Conservation (phyloP, 2,113 vertebrate species). For the Hoplias malabaricus region DNA sequence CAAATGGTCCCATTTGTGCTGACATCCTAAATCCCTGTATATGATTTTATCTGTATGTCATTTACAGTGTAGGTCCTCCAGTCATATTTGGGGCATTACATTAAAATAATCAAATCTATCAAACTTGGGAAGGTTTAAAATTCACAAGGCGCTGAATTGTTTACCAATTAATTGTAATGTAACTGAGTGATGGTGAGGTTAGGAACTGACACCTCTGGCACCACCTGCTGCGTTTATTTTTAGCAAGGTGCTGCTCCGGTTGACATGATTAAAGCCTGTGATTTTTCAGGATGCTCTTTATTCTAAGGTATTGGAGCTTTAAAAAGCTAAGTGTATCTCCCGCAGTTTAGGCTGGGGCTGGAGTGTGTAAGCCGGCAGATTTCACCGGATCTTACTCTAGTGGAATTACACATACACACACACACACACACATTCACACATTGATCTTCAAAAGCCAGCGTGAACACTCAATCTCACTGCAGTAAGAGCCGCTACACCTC, state of each 20-base stretch:
- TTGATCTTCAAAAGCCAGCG: not conserved
- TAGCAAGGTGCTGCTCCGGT: not conserved
- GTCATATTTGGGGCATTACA: no score
- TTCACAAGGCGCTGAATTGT: no score
- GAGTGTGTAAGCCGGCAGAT: slow-evolving; percentile 11
- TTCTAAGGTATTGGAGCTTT: not conserved
- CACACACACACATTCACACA: not conserved
- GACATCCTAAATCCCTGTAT: no score
- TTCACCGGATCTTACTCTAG: slow-evolving; percentile 9
- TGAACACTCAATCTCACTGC: not conserved
- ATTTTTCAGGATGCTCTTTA: not conserved
- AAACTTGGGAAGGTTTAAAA: no score
- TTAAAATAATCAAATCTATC: no score
- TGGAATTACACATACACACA: slow-evolving; percentile 4
- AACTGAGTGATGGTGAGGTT: no score
- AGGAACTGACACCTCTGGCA: not conserved
- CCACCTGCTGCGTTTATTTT: not conserved
- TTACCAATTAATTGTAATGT: no score
- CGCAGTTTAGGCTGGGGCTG: not conserved
- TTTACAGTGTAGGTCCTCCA: no score
- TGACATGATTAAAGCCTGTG: not conserved
- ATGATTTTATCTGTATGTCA: no score
- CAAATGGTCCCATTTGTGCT: no score
- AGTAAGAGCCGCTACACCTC: not conserved
- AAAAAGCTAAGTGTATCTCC: not conserved